phyloP scores from a whole-genome alignment of 2,797 vertebrate genomes.

The Ceyx erithaca region DNA sequence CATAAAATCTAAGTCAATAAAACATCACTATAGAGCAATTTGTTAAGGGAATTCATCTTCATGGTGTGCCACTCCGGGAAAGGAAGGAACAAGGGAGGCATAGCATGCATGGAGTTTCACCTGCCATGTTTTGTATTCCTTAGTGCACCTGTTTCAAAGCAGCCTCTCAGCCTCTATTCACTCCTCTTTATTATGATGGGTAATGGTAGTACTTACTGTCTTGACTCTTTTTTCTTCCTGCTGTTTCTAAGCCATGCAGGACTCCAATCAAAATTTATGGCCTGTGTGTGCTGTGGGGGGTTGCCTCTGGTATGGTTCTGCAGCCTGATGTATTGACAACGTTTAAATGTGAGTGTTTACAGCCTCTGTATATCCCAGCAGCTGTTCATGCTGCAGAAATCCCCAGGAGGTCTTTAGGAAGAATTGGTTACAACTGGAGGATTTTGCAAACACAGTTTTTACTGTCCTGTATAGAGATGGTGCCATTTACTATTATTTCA shows the following conservation, averaged over 20 bases:
- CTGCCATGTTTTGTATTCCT: not conserved
- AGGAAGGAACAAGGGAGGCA: not conserved
- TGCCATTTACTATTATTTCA: not conserved
- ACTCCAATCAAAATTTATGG: not conserved
- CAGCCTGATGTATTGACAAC: not conserved
- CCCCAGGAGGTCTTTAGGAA: not conserved
- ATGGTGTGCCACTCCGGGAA: not conserved
- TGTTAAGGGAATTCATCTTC: conserved; percentile 9
- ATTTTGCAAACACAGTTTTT: not conserved
- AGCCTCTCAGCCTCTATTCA: not conserved
- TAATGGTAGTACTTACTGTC: not conserved
- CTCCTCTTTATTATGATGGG: not conserved
- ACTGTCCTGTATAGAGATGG: not conserved
- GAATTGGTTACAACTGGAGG: not conserved
- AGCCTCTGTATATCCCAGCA: not conserved
- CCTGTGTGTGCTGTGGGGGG: not conserved
- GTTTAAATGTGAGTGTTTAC: not conserved
- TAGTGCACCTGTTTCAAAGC: not conserved
- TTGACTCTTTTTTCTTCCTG: not conserved
- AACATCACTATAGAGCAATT: not conserved
- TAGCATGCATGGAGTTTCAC: not conserved
- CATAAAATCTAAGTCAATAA: conserved; percentile 37
- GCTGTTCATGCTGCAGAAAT: not conserved
- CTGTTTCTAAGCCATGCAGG: not conserved
- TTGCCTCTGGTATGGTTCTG: not conserved